Evolutionary conservation across 2,797 vertebrate genomes (phyloP).

Genomic region (Ctenosaura bakeri): DNA sequence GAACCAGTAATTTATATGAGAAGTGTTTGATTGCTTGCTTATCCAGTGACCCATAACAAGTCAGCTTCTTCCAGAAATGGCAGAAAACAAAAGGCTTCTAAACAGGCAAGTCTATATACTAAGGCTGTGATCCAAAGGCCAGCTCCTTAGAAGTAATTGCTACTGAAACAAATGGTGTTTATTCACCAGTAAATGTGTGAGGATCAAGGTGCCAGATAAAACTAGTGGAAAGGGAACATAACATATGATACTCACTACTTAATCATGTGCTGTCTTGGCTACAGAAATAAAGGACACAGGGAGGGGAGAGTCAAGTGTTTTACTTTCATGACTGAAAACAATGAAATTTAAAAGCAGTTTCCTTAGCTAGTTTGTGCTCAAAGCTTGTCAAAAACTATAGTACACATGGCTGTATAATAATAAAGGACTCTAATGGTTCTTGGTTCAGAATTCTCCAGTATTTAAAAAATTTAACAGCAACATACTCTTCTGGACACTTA

Average conservation of each 20-base stretch:
- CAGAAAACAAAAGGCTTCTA: constrained; percentile 58
- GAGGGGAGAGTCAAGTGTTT: neutral
- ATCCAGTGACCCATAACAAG: constrained; percentile 72
- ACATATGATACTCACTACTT: neutral
- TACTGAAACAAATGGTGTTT: neutral
- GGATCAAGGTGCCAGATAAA: neutral
- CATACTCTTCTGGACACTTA: neutral
- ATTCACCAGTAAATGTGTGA: neutral
- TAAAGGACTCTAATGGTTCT: neutral
- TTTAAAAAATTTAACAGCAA: neutral
- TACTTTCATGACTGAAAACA: neutral
- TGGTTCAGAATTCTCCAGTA: neutral
- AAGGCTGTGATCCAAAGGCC: constrained; percentile 3
- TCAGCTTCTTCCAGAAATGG: constrained; percentile 65
- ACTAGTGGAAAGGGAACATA: neutral
- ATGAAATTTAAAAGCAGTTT: neutral
- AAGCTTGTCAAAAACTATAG: constrained; percentile 18
- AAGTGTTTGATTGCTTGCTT: constrained; percentile 73
- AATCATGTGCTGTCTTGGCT: neutral
- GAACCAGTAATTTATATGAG: constrained; percentile 75
- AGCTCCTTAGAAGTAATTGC: neutral
- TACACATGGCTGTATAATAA: constrained; percentile 53
- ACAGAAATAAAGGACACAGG: constrained; percentile 40
- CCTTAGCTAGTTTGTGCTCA: neutral
- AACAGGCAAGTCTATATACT: constrained; percentile 31